Evolutionary conservation across 2,797 vertebrate species (phyloP).

Genomic region (Chrosomus eos): DNA sequence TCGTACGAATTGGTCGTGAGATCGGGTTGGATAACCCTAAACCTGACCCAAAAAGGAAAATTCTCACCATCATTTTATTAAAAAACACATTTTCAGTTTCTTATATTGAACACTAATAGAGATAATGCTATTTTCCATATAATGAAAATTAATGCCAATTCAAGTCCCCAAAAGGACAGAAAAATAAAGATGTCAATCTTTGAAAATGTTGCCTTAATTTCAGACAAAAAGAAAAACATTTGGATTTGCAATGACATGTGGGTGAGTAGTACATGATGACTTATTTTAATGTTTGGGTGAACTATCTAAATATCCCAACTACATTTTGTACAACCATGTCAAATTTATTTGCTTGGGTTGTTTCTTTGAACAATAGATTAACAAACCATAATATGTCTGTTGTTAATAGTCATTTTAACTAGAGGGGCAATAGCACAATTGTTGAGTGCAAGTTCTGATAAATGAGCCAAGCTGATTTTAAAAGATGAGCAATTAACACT

Average conservation of each 20-base stretch:
- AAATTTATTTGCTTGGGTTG: background rate
- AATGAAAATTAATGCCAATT: background rate
- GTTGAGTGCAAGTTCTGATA: conserved; percentile 31
- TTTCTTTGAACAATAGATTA: background rate
- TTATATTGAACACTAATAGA: background rate
- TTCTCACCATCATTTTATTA: background rate
- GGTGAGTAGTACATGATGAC: background rate
- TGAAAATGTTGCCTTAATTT: background rate
- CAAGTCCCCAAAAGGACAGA: background rate
- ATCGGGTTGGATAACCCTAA: too few species aligned
- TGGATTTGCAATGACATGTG: background rate
- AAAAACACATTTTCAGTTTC: background rate
- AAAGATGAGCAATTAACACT: conserved; percentile 52
- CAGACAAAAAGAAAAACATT: background rate
- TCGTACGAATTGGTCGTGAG: too few species aligned
- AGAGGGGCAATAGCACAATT: conserved; percentile 28
- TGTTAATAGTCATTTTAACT: conserved; percentile 39
- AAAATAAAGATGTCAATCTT: background rate
- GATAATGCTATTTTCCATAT: background rate
- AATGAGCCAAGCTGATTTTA: conserved; percentile 47
- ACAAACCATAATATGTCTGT: background rate
- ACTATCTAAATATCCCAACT: background rate
- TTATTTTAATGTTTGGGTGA: background rate
- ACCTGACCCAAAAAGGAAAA: background rate
- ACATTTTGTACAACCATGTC: background rate